Evolutionary conservation across 2,797 vertebrate species (phyloP).

Genomic region (Prionace glauca): DNA sequence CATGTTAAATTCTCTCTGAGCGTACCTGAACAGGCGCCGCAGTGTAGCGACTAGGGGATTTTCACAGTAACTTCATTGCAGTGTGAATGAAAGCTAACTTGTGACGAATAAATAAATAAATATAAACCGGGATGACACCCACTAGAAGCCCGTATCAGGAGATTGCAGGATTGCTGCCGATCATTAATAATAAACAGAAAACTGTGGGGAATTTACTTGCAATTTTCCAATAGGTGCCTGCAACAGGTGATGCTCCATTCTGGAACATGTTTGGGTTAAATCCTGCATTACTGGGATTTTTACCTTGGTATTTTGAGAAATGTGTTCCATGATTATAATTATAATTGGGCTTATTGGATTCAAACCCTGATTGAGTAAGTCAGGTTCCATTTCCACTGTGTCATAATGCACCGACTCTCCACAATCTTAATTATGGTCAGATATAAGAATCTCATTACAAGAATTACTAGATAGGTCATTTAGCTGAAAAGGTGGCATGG

Average conservation of each 20-base stretch:
- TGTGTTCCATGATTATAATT: neutral
- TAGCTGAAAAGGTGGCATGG: no score
- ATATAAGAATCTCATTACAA: neutral
- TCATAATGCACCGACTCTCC: neutral
- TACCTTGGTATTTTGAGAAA: neutral
- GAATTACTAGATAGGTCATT: neutral
- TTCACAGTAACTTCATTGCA: no score
- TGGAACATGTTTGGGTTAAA: neutral
- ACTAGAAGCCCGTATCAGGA: neutral
- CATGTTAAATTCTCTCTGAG: no score
- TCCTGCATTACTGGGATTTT: neutral
- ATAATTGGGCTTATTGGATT: neutral
- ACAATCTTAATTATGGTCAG: neutral
- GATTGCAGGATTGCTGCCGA: neutral
- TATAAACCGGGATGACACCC: neutral
- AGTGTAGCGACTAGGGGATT: no score
- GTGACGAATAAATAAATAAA: no score
- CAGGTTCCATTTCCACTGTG: neutral
- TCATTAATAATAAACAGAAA: neutral
- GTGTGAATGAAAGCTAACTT: no score
- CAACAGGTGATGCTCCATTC: neutral
- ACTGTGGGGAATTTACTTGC: neutral
- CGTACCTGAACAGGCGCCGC: no score
- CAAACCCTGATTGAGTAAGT: neutral
- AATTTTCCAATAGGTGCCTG: neutral